Evolutionary conservation across 2,888 invertebrate species (phyloP), one percentile per base, ranked within the genome.

Genomic region (Nezara viridula): DNA sequence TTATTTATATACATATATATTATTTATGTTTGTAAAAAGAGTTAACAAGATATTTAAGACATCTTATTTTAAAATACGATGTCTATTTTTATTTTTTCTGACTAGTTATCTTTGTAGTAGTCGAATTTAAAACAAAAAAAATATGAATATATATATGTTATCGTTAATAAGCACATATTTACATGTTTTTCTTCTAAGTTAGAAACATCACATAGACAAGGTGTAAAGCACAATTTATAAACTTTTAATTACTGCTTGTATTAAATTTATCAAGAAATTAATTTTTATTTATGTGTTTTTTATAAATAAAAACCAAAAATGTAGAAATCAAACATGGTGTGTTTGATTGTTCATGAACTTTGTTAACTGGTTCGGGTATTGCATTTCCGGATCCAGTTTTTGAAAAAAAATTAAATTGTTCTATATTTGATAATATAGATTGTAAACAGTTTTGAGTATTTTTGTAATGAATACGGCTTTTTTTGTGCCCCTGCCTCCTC

Each of bases 401-500:
- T 7, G 27, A 86, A 24, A 86, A 86, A 86, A 86, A 50, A 86
- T 86, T 52, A 86, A 86, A 86, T 86, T 86, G 86, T 52, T 55
- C 60, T 86, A 86, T 86, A 86, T 86, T 86, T 86, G 86, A 86
- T 86, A 81, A 81, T 81, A 86, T 86, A 86, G 86, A 86, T 50
- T 52, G 44, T 81, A 81, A 73, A 81, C 81, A 81, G 60, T 52
- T 86, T 60, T 60, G 86, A 86, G 44, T 86, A 86, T 86, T 86
- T 86, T 86, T 86, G 60, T 86, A 86, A 86, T 40, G 14, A 86
- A 52, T 52, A 55, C 12, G 86, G 86, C 60, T 86, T 55, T 16
- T 60, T 86, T 52, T 86, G 86, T 44, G 40, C 86, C 40, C 37
- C 52, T 81, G 81, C 81, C 60, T 55, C 86, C 86, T 86, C 60